Evolutionary conservation across 2,888 invertebrate species (phyloP), one percentile per base, ranked within the genome.

Genomic region (Julus scandinavius): DNA sequence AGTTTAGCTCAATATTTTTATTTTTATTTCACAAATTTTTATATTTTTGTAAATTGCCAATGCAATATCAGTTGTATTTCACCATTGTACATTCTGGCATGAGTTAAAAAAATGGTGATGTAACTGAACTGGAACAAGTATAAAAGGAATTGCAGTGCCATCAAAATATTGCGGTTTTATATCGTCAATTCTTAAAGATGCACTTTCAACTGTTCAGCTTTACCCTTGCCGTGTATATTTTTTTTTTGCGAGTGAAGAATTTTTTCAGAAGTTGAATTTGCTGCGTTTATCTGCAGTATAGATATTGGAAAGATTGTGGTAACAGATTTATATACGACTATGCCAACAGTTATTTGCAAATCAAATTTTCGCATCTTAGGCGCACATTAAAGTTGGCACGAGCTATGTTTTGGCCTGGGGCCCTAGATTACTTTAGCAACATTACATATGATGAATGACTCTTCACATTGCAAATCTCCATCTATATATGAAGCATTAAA

Each of bases 381-480:
- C 63, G 20, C 20, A 20, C 63, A 72, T 72, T 72, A 72, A 72
- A 72, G 63, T 72, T 72, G 63, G 63, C 63, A 72, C 63, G 20
- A 72, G 63, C 63, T 72, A 20, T 72, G 20, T 72, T 20, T 72
- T 72, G 63, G 63, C 63, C 63, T 20, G 5, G 63, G 63, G 63
- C 63, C 63, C 63, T 72, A 72, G 63, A 72, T 72, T 72, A 20
- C 63, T 72, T 72, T 72, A 72, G 63, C 63, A 72, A 72, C 63
- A 72, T 72, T 72, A 72, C 63, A 72, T 72, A 72, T 72, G 63
- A 72, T 72, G 63, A 72, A 72, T 72, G 63, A 72, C 63, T 72
- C 63, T 72, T 72, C 63, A 72, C 63, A 72, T 72, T 72, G 20
- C 63, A 72, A 72, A 72, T 72, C 63, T 72, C 63, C 63, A 72